phyloP scores from a whole-genome alignment of 2,888 invertebrate genomes.

The Apotomis capreana region DNA sequence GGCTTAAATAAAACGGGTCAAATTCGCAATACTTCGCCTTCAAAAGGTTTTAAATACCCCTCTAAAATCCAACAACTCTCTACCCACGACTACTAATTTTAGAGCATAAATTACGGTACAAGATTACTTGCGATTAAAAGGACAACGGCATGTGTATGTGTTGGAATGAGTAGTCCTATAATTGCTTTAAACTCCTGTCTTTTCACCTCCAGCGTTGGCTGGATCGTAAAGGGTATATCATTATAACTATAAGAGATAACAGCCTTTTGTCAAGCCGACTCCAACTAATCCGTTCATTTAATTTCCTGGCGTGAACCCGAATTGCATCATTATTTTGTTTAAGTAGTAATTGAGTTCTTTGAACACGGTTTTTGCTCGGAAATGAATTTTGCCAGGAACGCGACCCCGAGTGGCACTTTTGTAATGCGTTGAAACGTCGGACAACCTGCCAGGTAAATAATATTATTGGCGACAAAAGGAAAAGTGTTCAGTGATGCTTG shows the following conservation, averaged over 20 bases:
- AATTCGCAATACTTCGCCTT: conserved; percentile 73
- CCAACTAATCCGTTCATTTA: conserved; percentile 76
- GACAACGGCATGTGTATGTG: conserved; percentile 62
- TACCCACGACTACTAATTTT: conserved; percentile 59
- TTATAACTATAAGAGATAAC: conserved; percentile 76
- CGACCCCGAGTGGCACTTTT: conserved; percentile 56
- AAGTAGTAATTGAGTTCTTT: conserved; percentile 80
- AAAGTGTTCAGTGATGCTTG: conserved; percentile 50
- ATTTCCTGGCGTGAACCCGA: conserved; percentile 77
- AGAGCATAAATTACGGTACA: conserved; percentile 64
- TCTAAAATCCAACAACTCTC: conserved; percentile 56
- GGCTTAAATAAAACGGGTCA: conserved; percentile 81
- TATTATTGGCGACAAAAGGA: conserved; percentile 41
- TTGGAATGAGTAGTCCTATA: conserved; percentile 67
- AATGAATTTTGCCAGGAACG: conserved; percentile 65
- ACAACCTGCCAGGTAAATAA: conserved; percentile 47
- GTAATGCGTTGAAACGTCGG: conserved; percentile 55
- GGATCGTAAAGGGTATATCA: conserved; percentile 63
- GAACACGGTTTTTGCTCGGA: conserved; percentile 74
- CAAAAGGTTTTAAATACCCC: conserved; percentile 70
- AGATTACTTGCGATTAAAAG: conserved; percentile 62
- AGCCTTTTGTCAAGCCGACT: conserved; percentile 66
- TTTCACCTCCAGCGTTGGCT: conserved; percentile 64
- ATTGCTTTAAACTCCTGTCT: conserved; percentile 68
- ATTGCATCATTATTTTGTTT: conserved; percentile 78